These are phyloP conservation scores for Apodemia duryi DNA, from an alignment of 2,888 invertebrate genomes.

Conservation along the genomic window DNA sequence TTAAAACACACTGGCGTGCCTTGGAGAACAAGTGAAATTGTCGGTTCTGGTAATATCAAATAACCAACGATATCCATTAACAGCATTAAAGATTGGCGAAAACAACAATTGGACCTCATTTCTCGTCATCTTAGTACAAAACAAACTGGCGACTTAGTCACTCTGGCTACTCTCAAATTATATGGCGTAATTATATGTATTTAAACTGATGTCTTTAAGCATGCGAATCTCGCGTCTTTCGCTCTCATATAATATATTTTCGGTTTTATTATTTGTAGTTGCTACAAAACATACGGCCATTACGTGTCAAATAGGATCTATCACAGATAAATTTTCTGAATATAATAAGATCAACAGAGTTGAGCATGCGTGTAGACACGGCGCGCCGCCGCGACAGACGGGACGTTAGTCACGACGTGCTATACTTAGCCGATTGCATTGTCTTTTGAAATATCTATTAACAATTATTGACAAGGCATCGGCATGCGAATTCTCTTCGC, in stretches of 20 bases:
- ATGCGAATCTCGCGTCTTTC: neutral
- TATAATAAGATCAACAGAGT: constrained; percentile 74
- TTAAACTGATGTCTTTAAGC: too few species aligned
- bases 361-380: constrained; percentile 53
- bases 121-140: too few species aligned
- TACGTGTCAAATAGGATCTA: constrained; percentile 60
- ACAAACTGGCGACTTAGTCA: too few species aligned
- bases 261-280: constrained; percentile 6
- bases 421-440: constrained; percentile 77
- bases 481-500: constrained; percentile 72
- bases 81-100: too few species aligned
- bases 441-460: constrained; percentile 80
- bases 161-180: too few species aligned
- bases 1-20: too few species aligned
- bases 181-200: too few species aligned
- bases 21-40: too few species aligned
- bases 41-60: too few species aligned
- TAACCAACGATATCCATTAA: too few species aligned
- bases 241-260: constrained; percentile 8
- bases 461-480: constrained; percentile 79
- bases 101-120: too few species aligned
- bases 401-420: constrained; percentile 68
- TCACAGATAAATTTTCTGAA: constrained; percentile 69
- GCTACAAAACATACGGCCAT: constrained; percentile 36
- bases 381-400: constrained; percentile 50